Evolutionary conservation across 2,888 invertebrate genomes (phyloP).

Genomic region (Cancer borealis): DNA sequence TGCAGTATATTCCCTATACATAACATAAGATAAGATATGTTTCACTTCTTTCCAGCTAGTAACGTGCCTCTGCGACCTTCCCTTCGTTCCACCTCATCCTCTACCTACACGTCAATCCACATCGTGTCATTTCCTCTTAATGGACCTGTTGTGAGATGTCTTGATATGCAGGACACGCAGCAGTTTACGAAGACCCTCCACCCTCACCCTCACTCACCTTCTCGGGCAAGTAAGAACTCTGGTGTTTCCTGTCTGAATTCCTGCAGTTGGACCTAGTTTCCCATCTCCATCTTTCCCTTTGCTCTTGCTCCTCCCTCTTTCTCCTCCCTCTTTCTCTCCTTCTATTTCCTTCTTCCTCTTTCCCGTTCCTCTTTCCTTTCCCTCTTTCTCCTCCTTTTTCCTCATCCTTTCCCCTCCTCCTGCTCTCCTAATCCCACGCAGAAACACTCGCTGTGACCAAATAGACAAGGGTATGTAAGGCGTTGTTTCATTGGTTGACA

Average conservation of each 20-base stretch:
- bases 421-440: background rate
- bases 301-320: background rate
- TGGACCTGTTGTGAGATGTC: background rate
- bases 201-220: background rate
- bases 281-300: background rate
- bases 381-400: background rate
- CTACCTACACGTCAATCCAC: background rate
- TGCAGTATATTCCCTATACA: background rate
- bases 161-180: background rate
- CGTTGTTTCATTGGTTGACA: background rate
- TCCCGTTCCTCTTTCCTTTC: background rate
- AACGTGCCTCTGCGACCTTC: background rate
- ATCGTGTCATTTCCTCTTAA: background rate
- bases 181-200: background rate
- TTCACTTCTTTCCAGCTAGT: background rate
- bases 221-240: background rate
- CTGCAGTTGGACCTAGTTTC: background rate
- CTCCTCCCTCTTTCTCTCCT: background rate
- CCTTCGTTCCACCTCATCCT: background rate
- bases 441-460: background rate
- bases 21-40: background rate
- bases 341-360: background rate
- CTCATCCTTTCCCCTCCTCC: background rate
- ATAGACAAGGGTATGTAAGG: background rate
- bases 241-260: constrained; percentile 20